phyloP scores from a whole-genome alignment of 2,113 vertebrate genomes.

The Talpa occidentalis region DNA sequence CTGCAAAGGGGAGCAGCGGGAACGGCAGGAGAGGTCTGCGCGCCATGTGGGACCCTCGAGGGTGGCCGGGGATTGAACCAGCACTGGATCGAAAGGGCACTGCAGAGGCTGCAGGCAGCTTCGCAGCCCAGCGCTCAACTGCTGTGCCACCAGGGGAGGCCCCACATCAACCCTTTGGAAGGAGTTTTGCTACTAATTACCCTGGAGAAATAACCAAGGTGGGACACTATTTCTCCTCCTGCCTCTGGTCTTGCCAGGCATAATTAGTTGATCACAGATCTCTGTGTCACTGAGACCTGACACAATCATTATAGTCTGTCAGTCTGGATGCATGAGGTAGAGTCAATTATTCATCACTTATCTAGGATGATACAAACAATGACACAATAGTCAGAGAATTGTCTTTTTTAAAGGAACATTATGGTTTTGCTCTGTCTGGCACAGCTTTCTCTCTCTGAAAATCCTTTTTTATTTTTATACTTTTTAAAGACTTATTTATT shows the following conservation, averaged over 20 bases:
- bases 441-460: not conserved
- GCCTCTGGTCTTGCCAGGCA: not conserved
- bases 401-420: not conserved
- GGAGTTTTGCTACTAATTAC: not conserved
- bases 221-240: not conserved
- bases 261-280: not conserved
- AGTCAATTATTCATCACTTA: not conserved
- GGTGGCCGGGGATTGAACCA: too few species aligned
- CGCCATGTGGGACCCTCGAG: too few species aligned
- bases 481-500: too few species aligned
- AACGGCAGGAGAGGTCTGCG: too few species aligned
- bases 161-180: not conserved
- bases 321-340: not conserved
- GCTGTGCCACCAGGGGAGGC: too few species aligned
- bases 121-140: too few species aligned
- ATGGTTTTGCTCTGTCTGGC: not conserved
- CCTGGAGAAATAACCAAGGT: not conserved
- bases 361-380: not conserved
- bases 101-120: too few species aligned
- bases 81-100: too few species aligned
- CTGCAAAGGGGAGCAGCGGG: too few species aligned
- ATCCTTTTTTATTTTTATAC: not conserved
- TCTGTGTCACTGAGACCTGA: not conserved
- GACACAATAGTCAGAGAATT: not conserved
- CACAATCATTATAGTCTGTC: not conserved